Conservation (phyloP, 1,140 invertebrate species). For the Hyphantria cunea region DNA sequence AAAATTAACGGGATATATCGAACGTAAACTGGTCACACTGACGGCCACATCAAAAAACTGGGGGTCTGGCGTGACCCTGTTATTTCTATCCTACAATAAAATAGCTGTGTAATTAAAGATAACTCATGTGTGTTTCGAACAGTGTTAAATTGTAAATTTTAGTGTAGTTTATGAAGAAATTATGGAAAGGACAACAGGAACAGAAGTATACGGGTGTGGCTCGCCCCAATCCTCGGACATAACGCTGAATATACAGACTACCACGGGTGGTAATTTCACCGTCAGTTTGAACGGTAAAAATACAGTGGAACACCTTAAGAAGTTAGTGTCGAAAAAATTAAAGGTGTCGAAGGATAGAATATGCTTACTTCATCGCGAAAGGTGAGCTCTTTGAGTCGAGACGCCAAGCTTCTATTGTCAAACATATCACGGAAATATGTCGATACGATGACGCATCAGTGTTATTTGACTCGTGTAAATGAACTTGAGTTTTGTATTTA, state of each 20-base stretch:
- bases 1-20: conserved; percentile 78
- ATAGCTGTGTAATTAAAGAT: conserved; percentile 78
- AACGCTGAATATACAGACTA: conserved; percentile 92
- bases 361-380: conserved; percentile 94
- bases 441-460: conserved; percentile 80
- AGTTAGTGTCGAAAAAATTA: conserved; percentile 94
- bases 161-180: conserved; percentile 77
- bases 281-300: conserved; percentile 90
- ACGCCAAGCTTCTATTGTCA: conserved; percentile 80
- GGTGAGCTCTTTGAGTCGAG: conserved; percentile 84
- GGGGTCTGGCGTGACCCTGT: conserved; percentile 80
- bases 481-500: conserved; percentile 61
- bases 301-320: conserved; percentile 93
- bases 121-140: conserved; percentile 63
- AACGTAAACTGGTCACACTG: conserved; percentile 76
- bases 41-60: conserved; percentile 80
- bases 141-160: conserved; percentile 64
- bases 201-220: conserved; percentile 85
- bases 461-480: conserved; percentile 69
- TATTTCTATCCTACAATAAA: conserved; percentile 79
- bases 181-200: conserved; percentile 78
- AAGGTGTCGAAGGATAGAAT: conserved; percentile 96
- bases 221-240: conserved; percentile 85
- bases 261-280: conserved; percentile 94
- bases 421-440: conserved; percentile 80